Evolutionary conservation across 2,888 invertebrate genomes (phyloP), one percentile per base, ranked within the genome.

Genomic region (Stenolophus ochropezus): DNA sequence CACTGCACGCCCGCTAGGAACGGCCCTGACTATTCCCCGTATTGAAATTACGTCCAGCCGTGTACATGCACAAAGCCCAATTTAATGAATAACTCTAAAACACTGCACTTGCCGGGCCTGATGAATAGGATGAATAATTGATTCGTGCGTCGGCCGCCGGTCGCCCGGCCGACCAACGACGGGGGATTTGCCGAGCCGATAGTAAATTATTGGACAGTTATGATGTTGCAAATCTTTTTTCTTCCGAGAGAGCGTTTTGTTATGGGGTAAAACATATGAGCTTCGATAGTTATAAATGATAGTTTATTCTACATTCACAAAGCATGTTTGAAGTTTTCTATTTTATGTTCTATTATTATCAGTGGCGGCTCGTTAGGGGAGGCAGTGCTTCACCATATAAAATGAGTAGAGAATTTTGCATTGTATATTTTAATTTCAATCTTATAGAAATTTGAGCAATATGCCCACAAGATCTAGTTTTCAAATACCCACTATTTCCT

Each of bases 71-170:
- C 78, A 78, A 78, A 78, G 78, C 78, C 18, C 61, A 78, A 78
- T 78, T 78, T 78, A 78, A 78, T 78, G 65, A 78, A 78, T 78
- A 78, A 78, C 78, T 42, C 78, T 78, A 78, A 78, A 78, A 49
- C 78, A 76, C 33, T 76, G 76, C 58, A 65, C 78, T 78, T 78
- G 47, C 27, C 27, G 16, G 23, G 23, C 14, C 61, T 78, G 78
- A 65, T 78, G 78, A 65, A 78, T 65, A 49, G 78, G 21, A 65
- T 61, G 78, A 78, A 58, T 78, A 78, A 78, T 78, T 77, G 76
- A 77, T 77, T 58, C 21, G 61, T 11, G 25, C 61, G 61, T 11
- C 23, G 23, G 61, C 11, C 3, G 14, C 5, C 61, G 8, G n/a
- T 0, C 25, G 11, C 3, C 11, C 23, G 23, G 61, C 11, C 14